Evolutionary conservation across 1,140 invertebrate species (phyloP), one percentile per base, ranked within the genome.

Genomic region (Spodoptera frugiperda): DNA sequence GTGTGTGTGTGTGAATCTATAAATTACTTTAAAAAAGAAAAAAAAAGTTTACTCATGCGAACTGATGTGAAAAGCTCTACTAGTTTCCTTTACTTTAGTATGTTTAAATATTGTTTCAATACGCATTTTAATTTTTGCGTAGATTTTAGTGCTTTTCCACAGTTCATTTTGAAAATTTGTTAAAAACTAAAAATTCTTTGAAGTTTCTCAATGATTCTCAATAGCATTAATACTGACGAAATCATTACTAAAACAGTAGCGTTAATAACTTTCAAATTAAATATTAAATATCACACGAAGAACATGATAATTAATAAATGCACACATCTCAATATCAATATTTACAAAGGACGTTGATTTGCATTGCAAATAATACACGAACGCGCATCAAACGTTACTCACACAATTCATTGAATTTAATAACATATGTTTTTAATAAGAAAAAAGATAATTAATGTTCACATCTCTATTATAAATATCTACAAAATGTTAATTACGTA

Each of bases 301-400:
- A 61, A 39, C 15, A 61, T 61, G 10, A 10, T 61, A 17, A 61
- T 39, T 63, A n/a, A 44, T 63, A n/a, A n/a, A 63, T n/a, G 57
- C 33, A 17, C 33, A 17, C 33, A 17, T 44, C 17, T 44, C 33
- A 44, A 11, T 17, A 39, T 57, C 11, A 61, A 33, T 61, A 61
- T 61, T 39, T 61, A 25, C 57, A 61, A 61, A 61, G 57, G 30
- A 61, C 30, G 30, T 39, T 39, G 11, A 19, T 63, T 63, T 63
- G 33, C 33, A 63, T 11, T 63, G 15, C 33, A 63, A 46, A 63
- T 44, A 39, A 19, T 53, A 5, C 17, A 44, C 12, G 3, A 46
- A 44, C 17, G 10, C 11, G 11, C 21, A 57, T 30, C 25, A 25
- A 30, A 55, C 39, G 17, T 63, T 19, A 63, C 59, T 39, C 57